Percentiles rank a stretch among this genome's conserved stretches.
phyloP scores from a whole-genome alignment of 92 coral and sea anemone species.

The Anthopleura xanthogrammica region DNA sequence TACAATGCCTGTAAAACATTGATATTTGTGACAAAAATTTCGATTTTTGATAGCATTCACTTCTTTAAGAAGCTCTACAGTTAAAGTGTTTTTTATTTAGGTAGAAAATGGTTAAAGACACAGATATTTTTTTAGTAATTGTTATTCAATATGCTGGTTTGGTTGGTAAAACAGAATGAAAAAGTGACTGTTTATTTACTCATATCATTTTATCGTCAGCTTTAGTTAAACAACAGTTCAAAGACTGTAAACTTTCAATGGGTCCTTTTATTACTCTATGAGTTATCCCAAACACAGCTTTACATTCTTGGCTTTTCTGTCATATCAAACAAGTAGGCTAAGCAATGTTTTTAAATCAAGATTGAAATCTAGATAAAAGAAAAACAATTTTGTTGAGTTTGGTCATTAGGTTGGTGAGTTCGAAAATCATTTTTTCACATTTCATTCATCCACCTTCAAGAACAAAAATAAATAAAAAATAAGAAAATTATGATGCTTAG shows the following conservation, averaged over 20 bases:
- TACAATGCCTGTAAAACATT: neutral
- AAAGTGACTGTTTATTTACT: constrained; percentile 22
- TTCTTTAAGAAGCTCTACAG: too few species aligned
- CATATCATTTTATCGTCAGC: constrained; percentile 36
- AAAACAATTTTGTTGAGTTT: neutral
- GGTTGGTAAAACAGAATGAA: constrained; percentile 26
- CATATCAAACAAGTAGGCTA: constrained; percentile 2
- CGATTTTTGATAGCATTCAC: too few species aligned
- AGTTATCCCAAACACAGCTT: constrained; percentile 48
- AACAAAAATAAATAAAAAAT: too few species aligned
- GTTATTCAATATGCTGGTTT: constrained; percentile 26
- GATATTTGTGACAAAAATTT: too few species aligned
- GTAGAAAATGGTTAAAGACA: neutral
- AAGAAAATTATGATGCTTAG: too few species aligned
- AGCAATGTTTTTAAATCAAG: neutral
- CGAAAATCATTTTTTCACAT: too few species aligned
- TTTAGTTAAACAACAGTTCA: constrained; percentile 47
- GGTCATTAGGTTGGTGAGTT: too few species aligned
- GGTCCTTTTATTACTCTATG: constrained; percentile 31
- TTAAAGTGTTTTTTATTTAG: too few species aligned
- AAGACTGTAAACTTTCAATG: constrained; percentile 48
- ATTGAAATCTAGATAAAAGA: neutral
- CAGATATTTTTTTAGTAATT: constrained; percentile 54
- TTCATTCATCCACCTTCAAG: too few species aligned
- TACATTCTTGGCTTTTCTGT: constrained; percentile 13